Conservation (phyloP, 1,140 invertebrate species). For the Nebria ingens region DNA sequence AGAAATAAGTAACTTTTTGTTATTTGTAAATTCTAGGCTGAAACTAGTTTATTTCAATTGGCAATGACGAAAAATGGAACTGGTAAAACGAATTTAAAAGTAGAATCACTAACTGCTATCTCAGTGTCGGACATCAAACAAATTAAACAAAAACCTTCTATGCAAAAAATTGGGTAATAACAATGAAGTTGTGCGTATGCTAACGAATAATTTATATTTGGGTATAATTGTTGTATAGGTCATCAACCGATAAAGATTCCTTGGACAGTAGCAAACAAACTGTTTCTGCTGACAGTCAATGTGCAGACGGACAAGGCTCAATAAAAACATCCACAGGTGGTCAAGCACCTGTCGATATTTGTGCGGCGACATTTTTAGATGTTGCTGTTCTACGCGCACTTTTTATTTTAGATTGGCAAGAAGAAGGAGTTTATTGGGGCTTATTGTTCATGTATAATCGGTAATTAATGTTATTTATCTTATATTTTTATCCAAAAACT, state of each 20-base stretch:
- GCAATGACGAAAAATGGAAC: constrained; percentile 40
- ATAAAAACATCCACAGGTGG: constrained; percentile 17
- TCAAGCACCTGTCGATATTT: constrained; percentile 45
- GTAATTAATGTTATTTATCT: no score
- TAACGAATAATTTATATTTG: no score
- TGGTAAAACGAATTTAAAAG: constrained; percentile 36
- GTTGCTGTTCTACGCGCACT: constrained; percentile 91
- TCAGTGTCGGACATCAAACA: constrained; percentile 36
- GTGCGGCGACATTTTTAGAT: constrained; percentile 90
- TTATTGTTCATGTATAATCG: constrained; percentile 86
- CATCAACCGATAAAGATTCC: constrained; percentile 42
- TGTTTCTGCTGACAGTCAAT: constrained; percentile 16
- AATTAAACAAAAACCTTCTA: constrained; percentile 38
- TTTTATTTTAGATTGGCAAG: constrained; percentile 95
- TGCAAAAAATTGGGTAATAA: constrained; percentile 46
- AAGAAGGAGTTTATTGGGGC: constrained; percentile 96
- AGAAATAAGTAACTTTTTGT: constrained; percentile 11
- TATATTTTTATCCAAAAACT: constrained; percentile 10
- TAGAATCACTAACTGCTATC: constrained; percentile 38
- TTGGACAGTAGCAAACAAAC: constrained; percentile 32
- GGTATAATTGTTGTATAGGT: constrained; percentile 26
- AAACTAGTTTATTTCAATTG: constrained; percentile 48
- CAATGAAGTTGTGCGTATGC: neutral
- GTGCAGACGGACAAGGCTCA: constrained; percentile 20
- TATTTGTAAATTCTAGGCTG: constrained; percentile 33